These are phyloP conservation scores for Xiphophorus hellerii DNA, from an alignment of 2,113 vertebrate species.

Conservation along the genomic window DNA sequence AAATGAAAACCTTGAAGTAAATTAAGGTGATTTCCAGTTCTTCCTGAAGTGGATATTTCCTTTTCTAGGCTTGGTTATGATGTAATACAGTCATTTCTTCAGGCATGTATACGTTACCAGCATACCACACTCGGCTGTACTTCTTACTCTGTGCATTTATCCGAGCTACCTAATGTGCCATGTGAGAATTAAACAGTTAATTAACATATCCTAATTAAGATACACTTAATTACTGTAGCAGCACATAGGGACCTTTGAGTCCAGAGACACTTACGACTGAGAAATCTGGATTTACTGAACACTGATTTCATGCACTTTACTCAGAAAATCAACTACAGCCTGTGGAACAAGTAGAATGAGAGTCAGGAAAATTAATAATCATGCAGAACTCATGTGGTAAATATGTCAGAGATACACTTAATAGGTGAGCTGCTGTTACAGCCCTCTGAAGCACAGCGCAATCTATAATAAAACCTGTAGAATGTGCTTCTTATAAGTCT, in stretches of 20 bases:
- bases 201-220: slow-evolving; percentile 55
- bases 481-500: no score
- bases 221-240: slow-evolving; percentile 48
- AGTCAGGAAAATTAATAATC: no score
- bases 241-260: slow-evolving; percentile 29
- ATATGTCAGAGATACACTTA: no score
- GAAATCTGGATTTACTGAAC: slow-evolving; percentile 2
- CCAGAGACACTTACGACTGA: slow-evolving; percentile 33
- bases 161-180: slow-evolving; percentile 7
- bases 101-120: background rate
- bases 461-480: no score
- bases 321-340: background rate
- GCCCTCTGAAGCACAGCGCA: no score
- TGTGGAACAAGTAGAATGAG: background rate
- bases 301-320: background rate
- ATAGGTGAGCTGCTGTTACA: no score
- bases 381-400: no score
- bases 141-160: background rate
- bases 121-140: background rate
- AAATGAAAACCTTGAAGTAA: background rate
- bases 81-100: background rate
- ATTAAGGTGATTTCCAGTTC: background rate
- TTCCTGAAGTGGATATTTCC: no score
- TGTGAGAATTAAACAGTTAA: slow-evolving; percentile 22
- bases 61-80: no score